Evolutionary conservation across 2,888 invertebrate species (phyloP).

Genomic region (Subacronicta megacephala): DNA sequence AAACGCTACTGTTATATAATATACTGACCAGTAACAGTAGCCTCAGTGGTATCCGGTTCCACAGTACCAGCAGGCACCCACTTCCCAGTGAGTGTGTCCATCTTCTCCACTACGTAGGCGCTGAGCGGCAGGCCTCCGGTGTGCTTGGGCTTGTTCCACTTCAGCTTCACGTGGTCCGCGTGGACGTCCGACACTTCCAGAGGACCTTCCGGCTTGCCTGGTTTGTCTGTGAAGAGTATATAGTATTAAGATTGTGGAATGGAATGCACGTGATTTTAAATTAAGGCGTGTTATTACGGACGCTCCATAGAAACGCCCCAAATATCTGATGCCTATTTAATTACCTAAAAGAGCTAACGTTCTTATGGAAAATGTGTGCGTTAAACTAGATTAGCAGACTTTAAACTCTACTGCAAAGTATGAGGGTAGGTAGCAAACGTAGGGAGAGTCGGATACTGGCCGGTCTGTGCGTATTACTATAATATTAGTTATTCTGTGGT

Average conservation of each 20-base stretch:
- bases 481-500: too few species aligned
- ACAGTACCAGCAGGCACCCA: slow-evolving; percentile 96
- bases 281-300: too few species aligned
- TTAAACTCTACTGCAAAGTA: too few species aligned
- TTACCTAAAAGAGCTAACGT: too few species aligned
- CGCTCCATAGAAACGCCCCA: too few species aligned
- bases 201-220: slow-evolving; percentile 97
- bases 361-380: too few species aligned
- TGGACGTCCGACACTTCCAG: slow-evolving; percentile 97
- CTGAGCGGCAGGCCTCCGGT: slow-evolving; percentile 98
- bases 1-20: too few species aligned
- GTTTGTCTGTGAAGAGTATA: slow-evolving; percentile 90
- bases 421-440: too few species aligned
- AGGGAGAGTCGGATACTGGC: too few species aligned
- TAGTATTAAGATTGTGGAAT: neutral
- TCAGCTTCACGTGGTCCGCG: slow-evolving; percentile 97
- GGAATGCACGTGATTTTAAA: neutral
- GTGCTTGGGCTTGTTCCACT: slow-evolving; percentile 98
- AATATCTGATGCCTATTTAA: too few species aligned
- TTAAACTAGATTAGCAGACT: too few species aligned
- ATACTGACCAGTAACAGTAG: slow-evolving; percentile 91
- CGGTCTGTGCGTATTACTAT: too few species aligned
- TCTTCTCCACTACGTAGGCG: slow-evolving; percentile 97
- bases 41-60: slow-evolving; percentile 94
- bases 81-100: slow-evolving; percentile 96